Base-by-base conservation (phyloP, 2,113 vertebrate species). In the Nettapus auritus region DNA sequence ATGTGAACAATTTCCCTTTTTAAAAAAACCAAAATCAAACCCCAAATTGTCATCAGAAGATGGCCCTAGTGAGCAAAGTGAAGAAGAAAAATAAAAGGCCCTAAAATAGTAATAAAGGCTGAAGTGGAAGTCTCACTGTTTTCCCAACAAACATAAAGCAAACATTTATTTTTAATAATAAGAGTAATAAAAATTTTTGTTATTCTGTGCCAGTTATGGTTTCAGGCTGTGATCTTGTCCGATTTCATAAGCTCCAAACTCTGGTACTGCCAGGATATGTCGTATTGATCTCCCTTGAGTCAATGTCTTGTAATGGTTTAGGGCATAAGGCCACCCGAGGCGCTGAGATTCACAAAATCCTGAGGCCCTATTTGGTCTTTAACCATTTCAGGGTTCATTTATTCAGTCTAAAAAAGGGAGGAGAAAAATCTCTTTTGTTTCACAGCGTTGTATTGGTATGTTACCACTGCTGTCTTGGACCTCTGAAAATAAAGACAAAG, bases 201-300 rank as follows among this genome's bases (percentile, higher is more conserved):
- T 4, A 29, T 92, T 92, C 34, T 89, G 64, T 90, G 42, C 70
- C 79, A 88, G 5, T 92, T 95, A 57, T 46, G 21, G 19, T 71
- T 75, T 92, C 80, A 82, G 76, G 42, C 76, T 91, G 69, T 94
- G 64, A 86, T 78, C 56, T 86, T 68, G 68, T 91, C 82, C 78
- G 71, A 38, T 64, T 88, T 91, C 62, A 71, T 84, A 63, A 90
- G 38, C 82, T 88, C 86, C 40, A 9, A 34, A 21, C 67, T 53
- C 79, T 46, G 70, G 59, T 11, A 22, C 60, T 90, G 82, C 56
- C 68, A 71, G 85, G 88, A 60, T 81, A 25, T 40, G 64, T 31
- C 75, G 88, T 88, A 88, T 86, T 68, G 86, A 90, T 96, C 56
- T 93, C 77, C 42, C 38, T 59, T 13, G 38, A 62, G 73, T 93